phyloP scores from a whole-genome alignment of 1,140 invertebrate genomes.

The Lanistes nyassanus region DNA sequence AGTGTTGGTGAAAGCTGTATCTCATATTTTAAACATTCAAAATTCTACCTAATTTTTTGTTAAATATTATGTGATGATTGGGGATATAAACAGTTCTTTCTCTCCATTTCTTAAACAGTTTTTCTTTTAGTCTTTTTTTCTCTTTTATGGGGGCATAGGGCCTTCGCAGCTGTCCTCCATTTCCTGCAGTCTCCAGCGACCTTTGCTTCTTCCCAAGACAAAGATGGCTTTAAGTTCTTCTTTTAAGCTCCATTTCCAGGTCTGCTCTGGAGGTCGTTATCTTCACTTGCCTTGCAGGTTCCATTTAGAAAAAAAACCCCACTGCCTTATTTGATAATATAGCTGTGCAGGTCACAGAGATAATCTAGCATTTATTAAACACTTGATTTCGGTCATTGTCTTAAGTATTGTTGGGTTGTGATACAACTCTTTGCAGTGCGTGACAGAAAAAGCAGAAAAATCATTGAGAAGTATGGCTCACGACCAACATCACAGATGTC shows the following conservation, averaged over 20 bases:
- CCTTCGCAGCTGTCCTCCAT: no score
- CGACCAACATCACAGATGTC: conserved; percentile 42
- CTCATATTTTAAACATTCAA: not conserved
- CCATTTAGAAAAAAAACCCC: no score
- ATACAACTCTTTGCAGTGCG: conserved; percentile 33
- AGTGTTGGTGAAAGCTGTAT: conserved; percentile 11
- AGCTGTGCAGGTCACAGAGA: no score
- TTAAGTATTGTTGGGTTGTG: not conserved
- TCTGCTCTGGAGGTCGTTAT: no score
- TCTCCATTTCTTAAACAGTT: not conserved
- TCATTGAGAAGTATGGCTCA: conserved; percentile 36
- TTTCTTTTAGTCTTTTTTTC: no score
- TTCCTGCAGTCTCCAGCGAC: no score
- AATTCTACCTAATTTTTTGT: not conserved
- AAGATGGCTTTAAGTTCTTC: no score
- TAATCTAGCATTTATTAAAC: not conserved
- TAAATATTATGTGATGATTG: not conserved
- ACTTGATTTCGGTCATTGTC: not conserved
- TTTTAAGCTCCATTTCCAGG: no score
- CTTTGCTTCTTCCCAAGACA: no score
- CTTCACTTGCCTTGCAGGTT: no score
- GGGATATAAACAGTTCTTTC: not conserved
- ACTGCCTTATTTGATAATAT: no score
- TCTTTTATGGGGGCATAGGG: no score
- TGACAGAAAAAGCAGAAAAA: conserved; percentile 45